Evolutionary conservation across 2,797 vertebrate species (phyloP).

Genomic region (Paedocypris micromegethes): DNA sequence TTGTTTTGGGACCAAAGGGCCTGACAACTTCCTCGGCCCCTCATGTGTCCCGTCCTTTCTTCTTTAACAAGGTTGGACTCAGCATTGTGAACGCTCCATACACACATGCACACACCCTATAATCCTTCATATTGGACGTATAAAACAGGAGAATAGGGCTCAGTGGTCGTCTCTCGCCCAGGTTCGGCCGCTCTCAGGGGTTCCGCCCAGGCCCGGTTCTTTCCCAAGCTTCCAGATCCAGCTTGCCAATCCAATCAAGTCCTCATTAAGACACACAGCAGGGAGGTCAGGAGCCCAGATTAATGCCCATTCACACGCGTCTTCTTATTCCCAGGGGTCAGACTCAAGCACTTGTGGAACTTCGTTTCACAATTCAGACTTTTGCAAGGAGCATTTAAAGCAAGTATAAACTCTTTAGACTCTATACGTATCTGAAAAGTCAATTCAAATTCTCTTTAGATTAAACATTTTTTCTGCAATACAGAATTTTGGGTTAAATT

Average conservation of each 20-base stretch:
- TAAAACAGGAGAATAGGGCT: slow-evolving; percentile 53
- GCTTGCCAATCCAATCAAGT: slow-evolving; percentile 63
- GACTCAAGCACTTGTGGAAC: slow-evolving; percentile 11
- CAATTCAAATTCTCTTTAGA: no score
- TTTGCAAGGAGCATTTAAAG: slow-evolving; percentile 13
- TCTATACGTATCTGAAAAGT: no score
- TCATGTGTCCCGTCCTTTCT: slow-evolving; percentile 54
- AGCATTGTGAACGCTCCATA: slow-evolving; percentile 27
- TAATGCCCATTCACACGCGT: slow-evolving; percentile 40
- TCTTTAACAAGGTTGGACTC: slow-evolving; percentile 56
- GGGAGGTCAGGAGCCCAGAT: slow-evolving; percentile 51
- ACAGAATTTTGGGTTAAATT: no score
- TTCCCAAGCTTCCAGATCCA: slow-evolving; percentile 43
- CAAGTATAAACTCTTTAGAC: neutral
- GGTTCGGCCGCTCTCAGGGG: slow-evolving; percentile 53
- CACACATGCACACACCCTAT: slow-evolving; percentile 45
- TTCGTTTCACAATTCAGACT: no score
- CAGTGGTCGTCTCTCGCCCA: slow-evolving; percentile 54
- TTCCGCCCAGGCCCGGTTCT: slow-evolving; percentile 42
- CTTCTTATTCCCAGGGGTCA: slow-evolving; percentile 30
- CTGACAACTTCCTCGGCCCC: slow-evolving; percentile 36
- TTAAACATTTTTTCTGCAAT: no score
- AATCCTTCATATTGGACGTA: slow-evolving; percentile 61
- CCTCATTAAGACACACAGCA: slow-evolving; percentile 65
- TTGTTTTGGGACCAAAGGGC: slow-evolving; percentile 32